Evolutionary conservation across 1,140 invertebrate species (phyloP).

Genomic region (Apis mellifera): DNA sequence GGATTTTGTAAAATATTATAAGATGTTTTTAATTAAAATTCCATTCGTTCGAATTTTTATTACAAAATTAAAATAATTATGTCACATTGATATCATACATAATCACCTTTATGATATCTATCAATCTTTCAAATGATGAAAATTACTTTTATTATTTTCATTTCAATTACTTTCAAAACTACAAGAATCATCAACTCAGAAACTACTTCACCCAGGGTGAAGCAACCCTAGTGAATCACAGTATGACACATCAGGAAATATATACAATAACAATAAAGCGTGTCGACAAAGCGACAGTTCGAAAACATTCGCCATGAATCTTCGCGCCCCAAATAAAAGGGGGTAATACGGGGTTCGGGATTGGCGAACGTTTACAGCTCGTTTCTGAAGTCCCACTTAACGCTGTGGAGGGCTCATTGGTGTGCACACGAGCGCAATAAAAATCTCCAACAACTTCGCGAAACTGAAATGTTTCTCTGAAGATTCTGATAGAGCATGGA

Average conservation of each 20-base stretch:
- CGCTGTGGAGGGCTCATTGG: neutral
- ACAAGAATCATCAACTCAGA: neutral
- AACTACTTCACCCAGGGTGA: neutral
- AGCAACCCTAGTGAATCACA: neutral
- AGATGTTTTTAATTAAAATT: neutral
- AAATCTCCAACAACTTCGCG: constrained; percentile 23
- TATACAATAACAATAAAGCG: neutral
- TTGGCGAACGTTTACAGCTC: neutral
- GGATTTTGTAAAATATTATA: too few species aligned
- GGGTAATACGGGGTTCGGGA: constrained; percentile 2
- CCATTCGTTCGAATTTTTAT: neutral
- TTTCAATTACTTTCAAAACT: neutral
- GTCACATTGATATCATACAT: neutral
- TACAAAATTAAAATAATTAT: neutral
- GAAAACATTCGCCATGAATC: constrained; percentile 9
- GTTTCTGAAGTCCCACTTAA: neutral
- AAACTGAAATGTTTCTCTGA: constrained; percentile 25
- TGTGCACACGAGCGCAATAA: constrained; percentile 6
- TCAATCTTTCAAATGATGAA: neutral
- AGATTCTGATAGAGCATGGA: neutral
- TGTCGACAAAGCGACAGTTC: neutral
- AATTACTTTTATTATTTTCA: neutral
- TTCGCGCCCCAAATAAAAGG: constrained; percentile 19
- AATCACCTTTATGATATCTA: neutral
- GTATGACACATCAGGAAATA: constrained; percentile 15